These are phyloP conservation scores for Steinernema hermaphroditum DNA, from an alignment of 2,888 invertebrate species.

Conservation along the genomic window DNA sequence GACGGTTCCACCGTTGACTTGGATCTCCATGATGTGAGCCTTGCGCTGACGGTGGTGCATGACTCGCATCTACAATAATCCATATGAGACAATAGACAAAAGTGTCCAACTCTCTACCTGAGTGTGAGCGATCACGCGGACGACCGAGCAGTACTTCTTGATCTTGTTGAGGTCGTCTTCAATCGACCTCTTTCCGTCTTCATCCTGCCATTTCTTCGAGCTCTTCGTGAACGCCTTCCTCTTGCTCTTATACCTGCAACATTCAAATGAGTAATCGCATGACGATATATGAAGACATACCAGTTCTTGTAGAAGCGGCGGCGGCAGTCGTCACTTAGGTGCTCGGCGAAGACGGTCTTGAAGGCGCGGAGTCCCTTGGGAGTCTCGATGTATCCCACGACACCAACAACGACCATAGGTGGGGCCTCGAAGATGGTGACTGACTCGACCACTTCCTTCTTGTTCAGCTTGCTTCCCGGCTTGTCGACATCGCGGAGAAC, in stretches of 20 bases:
- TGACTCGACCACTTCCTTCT: constrained; percentile 98
- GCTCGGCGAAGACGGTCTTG: constrained; percentile 96
- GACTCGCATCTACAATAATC: constrained; percentile 80
- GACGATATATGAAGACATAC: constrained; percentile 73
- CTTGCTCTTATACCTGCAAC: constrained; percentile 99
- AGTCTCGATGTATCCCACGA: constrained; percentile 97
- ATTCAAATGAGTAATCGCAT: no score
- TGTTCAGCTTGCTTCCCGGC: constrained; percentile 84
- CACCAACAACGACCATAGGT: constrained; percentile 91
- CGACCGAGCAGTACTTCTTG: constrained; percentile 94
- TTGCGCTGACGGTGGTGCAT: constrained; percentile 98
- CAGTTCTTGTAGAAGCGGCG: constrained; percentile 99
- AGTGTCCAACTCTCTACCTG: no score
- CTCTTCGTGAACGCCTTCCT: constrained; percentile 99
- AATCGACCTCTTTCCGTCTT: constrained; percentile 91
- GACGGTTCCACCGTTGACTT: constrained; percentile 93
- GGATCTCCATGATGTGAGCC: constrained; percentile 99
- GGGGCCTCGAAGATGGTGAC: constrained; percentile 97
- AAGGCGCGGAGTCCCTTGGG: constrained; percentile 92
- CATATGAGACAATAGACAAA: no score
- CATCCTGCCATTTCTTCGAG: constrained; percentile 97
- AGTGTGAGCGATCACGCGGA: constrained; percentile 94
- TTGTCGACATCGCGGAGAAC: constrained; percentile 84
- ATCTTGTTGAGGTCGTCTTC: constrained; percentile 95
- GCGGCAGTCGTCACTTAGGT: constrained; percentile 95